Evolutionary conservation across 2,888 invertebrate genomes (phyloP).

Genomic region (Ischnura elegans): DNA sequence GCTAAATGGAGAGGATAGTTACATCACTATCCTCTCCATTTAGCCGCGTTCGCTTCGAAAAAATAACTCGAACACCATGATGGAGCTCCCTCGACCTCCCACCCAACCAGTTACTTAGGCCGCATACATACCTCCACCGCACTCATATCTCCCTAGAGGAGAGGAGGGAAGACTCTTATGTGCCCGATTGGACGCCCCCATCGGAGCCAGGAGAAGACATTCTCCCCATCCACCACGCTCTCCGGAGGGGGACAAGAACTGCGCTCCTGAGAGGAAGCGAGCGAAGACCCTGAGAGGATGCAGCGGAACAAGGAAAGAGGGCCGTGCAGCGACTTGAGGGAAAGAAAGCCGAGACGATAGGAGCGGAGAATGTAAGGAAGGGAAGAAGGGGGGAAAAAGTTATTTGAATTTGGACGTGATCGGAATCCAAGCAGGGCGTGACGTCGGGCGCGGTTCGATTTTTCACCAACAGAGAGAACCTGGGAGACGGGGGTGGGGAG

Average conservation of each 20-base stretch:
- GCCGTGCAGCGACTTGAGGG: neutral
- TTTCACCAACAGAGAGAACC: slow-evolving; percentile 5
- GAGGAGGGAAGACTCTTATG: neutral
- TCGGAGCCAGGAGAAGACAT: slow-evolving; percentile 19
- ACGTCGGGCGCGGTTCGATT: slow-evolving; percentile 53
- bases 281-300: neutral
- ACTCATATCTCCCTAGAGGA: neutral
- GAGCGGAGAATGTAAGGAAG: neutral
- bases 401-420: slow-evolving; percentile 64
- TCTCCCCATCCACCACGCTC: neutral
- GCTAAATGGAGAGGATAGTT: too few species aligned
- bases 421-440: slow-evolving; percentile 35
- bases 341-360: neutral
- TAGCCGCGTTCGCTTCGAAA: neutral
- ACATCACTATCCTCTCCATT: neutral
- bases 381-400: neutral
- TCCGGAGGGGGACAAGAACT: neutral
- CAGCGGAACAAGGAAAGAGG: neutral
- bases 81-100: neutral
- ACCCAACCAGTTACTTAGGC: neutral
- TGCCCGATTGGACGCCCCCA: slow-evolving; percentile 39
- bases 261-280: neutral
- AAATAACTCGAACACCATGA: neutral
- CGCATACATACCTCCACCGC: neutral
- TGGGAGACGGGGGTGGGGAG: slow-evolving; percentile 16